Conservation (phyloP, 2,113 vertebrate genomes). For the Pterophyllum scalare region DNA sequence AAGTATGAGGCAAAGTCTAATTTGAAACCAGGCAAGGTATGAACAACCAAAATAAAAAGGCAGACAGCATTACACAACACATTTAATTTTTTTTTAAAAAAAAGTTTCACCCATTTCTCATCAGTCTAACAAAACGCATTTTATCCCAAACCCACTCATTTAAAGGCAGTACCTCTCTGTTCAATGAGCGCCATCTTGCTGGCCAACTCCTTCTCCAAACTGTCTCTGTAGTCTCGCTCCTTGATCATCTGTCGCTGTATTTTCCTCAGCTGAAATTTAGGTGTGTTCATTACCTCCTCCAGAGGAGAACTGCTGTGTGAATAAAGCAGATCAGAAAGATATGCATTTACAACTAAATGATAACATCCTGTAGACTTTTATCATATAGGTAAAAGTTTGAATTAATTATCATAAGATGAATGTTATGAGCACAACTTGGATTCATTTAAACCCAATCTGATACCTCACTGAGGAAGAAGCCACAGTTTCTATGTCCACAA, state of each 20-base stretch:
- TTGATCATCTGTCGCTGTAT: conserved; percentile 84
- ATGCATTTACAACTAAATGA: not conserved
- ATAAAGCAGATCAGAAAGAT: not conserved
- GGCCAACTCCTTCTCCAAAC: conserved; percentile 85
- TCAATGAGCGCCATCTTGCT: conserved; percentile 78
- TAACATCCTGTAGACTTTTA: not conserved
- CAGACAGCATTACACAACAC: not conserved
- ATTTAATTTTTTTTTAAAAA: not conserved
- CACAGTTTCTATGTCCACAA: conserved; percentile 88
- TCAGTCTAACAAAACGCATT: not conserved
- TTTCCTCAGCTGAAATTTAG: conserved; percentile 88
- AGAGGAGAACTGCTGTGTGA: conserved; percentile 83
- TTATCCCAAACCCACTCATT: not conserved
- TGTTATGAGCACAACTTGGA: not conserved
- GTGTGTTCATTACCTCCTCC: conserved; percentile 90
- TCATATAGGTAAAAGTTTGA: not conserved
- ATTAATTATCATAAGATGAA: not conserved
- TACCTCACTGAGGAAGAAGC: conserved; percentile 85
- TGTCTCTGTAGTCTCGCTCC: conserved; percentile 85
- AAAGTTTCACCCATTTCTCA: not conserved
- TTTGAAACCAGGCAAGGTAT: not conserved
- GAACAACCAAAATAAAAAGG: not conserved
- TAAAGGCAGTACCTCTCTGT: conserved; percentile 81
- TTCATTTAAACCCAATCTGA: not conserved
- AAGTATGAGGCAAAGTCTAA: not conserved